Conservation (phyloP, 2,113 vertebrate species). For the Blennius ocellaris region DNA sequence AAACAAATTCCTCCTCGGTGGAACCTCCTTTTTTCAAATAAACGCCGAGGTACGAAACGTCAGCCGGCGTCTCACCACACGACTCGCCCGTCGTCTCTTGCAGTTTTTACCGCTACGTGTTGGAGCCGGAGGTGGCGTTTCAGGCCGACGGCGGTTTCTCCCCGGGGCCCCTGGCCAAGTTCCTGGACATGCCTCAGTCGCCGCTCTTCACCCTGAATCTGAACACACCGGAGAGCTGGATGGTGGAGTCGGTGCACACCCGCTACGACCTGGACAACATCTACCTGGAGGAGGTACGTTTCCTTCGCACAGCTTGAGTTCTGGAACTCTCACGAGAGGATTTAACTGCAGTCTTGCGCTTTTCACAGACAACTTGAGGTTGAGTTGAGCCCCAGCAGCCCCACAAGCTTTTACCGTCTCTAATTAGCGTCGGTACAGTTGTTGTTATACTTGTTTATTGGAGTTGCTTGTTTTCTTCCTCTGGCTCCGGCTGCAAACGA, state of each 20-base stretch:
- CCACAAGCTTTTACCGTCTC: not conserved
- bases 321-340: too few species aligned
- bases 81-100: not conserved
- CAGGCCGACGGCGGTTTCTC: conserved; percentile 87
- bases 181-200: conserved; percentile 97
- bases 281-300: conserved; percentile 95
- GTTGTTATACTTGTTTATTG: not conserved
- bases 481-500: too few species aligned
- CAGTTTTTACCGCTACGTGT: conserved; percentile 95
- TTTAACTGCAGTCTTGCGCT: too few species aligned
- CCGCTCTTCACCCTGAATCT: conserved; percentile 96
- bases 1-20: too few species aligned
- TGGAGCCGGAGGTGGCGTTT: conserved; percentile 94
- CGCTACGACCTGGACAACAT: conserved; percentile 98
- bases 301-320: too few species aligned
- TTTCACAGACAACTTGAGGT: not conserved
- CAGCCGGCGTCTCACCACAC: too few species aligned
- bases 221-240: conserved; percentile 98
- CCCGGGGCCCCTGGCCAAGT: conserved; percentile 92
- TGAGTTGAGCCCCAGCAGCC: not conserved
- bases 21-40: too few species aligned
- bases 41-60: too few species aligned
- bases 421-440: not conserved
- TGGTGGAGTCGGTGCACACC: conserved; percentile 96
- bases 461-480: not conserved